Base-by-base conservation (phyloP, 2,797 vertebrate genomes). In the Melanotaenia maccullochi region DNA sequence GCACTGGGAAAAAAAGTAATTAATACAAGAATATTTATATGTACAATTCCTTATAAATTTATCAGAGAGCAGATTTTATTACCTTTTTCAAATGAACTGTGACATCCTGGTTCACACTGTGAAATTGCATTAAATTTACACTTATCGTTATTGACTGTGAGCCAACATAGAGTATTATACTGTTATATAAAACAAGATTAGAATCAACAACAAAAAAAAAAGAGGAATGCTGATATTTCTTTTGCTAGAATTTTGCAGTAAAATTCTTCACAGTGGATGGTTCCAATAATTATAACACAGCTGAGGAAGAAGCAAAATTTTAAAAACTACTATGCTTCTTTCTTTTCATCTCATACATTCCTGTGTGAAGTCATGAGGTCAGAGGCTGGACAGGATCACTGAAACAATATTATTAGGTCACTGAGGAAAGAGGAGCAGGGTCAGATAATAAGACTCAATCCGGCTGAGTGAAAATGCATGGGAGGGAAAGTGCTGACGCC, bases 401-500 rank as follows among this genome's bases (percentile, higher is more conserved):
- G 88, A 91, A 92, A 93, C 92, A 94, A 95, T 94, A 94, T 95
- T 93, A 94, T 93, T 90, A 93, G 93, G 92, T 92, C 90, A 91
- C 81, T n/a, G 80, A 87, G 89, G 87, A 82, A 89, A 89, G 89
- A 88, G 80, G 87, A 86, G 90, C 63, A 16, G 87, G 91, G 93
- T 93, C 93, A 93, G 65, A 92, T 92, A 93, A 94, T 93, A 94
- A 94, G 92, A 92, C 92, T 94, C 93, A 93, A 92, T 94, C 84
- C 66, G 61, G 87, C 88, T 89, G 91, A 93, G 91, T 92, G 90
- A 92, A 94, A 94, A 89, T 85, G 87, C 89, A 91, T 78, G 83
- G 85, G 87, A 91, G 82, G 83, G 87, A 94, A 94, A 95, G 90
- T 94, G 93, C 93, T 94, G 94, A 94, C 91, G 67, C 88, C 77